Percentiles rank a stretch among this genome's conserved stretches.
These are phyloP conservation scores for Metopia argyrocephala DNA, from an alignment of 2,888 invertebrate genomes.

Conservation along the genomic window DNA sequence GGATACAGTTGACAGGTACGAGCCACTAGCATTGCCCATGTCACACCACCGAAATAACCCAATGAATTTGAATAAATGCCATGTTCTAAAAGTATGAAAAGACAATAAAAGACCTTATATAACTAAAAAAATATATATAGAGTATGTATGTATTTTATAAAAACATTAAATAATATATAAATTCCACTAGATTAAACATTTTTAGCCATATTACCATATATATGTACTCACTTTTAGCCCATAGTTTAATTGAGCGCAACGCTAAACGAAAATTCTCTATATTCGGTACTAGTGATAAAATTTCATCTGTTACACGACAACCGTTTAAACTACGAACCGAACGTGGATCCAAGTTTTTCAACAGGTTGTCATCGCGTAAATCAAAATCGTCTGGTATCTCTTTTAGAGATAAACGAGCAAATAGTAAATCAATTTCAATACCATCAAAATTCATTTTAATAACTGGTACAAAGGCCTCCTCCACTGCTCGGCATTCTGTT, in stretches of 20 bases:
- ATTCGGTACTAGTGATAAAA: constrained; percentile 95
- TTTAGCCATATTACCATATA: background rate
- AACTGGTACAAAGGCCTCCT: constrained; percentile 99
- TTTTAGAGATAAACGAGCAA: constrained; percentile 95
- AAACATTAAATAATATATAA: background rate
- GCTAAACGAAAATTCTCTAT: constrained; percentile 96
- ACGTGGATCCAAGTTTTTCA: constrained; percentile 96
- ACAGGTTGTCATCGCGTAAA: constrained; percentile 91
- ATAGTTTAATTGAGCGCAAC: constrained; percentile 95
- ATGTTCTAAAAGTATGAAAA: constrained; percentile 82
- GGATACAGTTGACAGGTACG: constrained; percentile 99
- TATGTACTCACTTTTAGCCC: constrained; percentile 94
- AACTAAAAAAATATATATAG: too few relatives aligned
- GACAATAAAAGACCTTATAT: constrained; percentile 31
- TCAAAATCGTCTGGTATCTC: constrained; percentile 95
- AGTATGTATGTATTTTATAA: background rate
- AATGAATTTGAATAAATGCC: constrained; percentile 99
- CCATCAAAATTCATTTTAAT: constrained; percentile 99
- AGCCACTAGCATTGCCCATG: constrained; percentile 99
- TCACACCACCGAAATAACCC: constrained; percentile 98
- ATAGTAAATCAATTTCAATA: constrained; percentile 98
- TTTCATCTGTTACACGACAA: constrained; percentile 99
- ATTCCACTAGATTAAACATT: background rate
- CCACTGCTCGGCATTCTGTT: constrained; percentile 91
- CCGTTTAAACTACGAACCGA: constrained; percentile 98